These are phyloP conservation scores for Hyles euphorbiae DNA, from an alignment of 1,140 invertebrate genomes.

Conservation along the genomic window DNA sequence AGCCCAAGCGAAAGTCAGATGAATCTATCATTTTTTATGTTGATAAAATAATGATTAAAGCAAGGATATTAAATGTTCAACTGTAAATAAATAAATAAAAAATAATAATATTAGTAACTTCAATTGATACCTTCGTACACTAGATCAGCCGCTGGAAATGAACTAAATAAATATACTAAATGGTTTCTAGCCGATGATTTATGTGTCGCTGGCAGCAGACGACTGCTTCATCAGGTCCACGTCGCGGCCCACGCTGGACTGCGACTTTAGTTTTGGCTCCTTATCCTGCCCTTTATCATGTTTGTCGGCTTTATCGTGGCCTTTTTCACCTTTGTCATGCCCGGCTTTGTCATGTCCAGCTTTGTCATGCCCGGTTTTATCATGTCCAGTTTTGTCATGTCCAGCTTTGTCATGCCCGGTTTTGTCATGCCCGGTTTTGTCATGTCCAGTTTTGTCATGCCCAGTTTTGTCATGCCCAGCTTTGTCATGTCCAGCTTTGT, in stretches of 20 bases:
- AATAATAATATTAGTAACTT: no score
- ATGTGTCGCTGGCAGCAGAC: constrained; percentile 58
- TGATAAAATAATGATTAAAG: no score
- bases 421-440: constrained; percentile 26
- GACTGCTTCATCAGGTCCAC: constrained; percentile 55
- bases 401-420: no score
- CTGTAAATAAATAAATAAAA: no score
- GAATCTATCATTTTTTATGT: no score
- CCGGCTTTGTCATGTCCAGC: constrained; percentile 16
- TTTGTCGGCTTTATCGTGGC: constrained; percentile 14
- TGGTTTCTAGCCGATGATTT: constrained; percentile 15
- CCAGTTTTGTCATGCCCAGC: constrained; percentile 15
- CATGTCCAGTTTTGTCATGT: no score
- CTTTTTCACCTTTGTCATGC: constrained; percentile 1
- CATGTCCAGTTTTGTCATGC: constrained; percentile 13
- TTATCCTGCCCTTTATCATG: constrained; percentile 20
- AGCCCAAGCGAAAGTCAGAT: no score
- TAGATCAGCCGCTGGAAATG: no score
- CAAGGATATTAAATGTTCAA: no score
- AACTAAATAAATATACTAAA: no score
- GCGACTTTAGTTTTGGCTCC: constrained; percentile 53
- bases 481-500: constrained; percentile 4
- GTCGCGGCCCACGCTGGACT: constrained; percentile 51
- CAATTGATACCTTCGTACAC: no score
- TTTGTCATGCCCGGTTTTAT: constrained; percentile 2